Percentiles rank a stretch among this genome's conserved stretches.
Evolutionary conservation across 2,113 vertebrate genomes (phyloP).

Genomic region (Mola mola): DNA sequence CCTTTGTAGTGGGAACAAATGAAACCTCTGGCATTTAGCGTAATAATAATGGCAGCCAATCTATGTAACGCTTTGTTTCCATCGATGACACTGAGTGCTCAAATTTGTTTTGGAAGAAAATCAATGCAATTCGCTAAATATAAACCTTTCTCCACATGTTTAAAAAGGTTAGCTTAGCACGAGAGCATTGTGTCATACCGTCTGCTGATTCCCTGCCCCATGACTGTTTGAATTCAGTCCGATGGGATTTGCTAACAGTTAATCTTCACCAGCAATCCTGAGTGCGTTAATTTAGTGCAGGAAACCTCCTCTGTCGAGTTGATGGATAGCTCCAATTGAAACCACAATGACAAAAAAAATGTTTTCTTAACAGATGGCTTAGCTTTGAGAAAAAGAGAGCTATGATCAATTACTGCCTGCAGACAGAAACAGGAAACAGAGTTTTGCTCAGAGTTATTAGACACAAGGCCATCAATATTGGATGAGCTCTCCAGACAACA

Average conservation of each 20-base stretch:
- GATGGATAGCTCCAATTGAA: constrained; percentile 54
- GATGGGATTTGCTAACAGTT: constrained; percentile 7
- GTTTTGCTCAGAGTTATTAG: constrained; percentile 60
- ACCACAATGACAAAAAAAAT: constrained; percentile 56
- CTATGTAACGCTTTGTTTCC: constrained; percentile 64
- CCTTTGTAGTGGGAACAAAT: constrained; percentile 41
- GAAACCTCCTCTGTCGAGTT: constrained; percentile 38
- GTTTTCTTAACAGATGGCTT: constrained; percentile 60
- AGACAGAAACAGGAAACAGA: constrained; percentile 60
- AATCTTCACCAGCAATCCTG: constrained; percentile 6
- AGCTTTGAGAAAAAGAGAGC: constrained; percentile 17
- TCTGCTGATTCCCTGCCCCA: constrained; percentile 20
- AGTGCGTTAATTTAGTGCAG: constrained; percentile 33
- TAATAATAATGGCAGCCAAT: constrained; percentile 56
- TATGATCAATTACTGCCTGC: constrained; percentile 60
- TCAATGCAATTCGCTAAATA: constrained; percentile 59
- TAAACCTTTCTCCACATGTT: constrained; percentile 51
- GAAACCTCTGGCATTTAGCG: constrained; percentile 59
- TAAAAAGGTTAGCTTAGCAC: constrained; percentile 41
- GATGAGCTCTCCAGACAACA: constrained; percentile 49
- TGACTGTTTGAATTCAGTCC: constrained; percentile 3
- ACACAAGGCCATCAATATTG: constrained; percentile 56
- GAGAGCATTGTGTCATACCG: constrained; percentile 8
- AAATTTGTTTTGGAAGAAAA: constrained; percentile 64
- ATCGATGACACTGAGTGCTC: constrained; percentile 49